Evolutionary conservation across 2,797 vertebrate species (phyloP).

Genomic region (Cygnus olor): DNA sequence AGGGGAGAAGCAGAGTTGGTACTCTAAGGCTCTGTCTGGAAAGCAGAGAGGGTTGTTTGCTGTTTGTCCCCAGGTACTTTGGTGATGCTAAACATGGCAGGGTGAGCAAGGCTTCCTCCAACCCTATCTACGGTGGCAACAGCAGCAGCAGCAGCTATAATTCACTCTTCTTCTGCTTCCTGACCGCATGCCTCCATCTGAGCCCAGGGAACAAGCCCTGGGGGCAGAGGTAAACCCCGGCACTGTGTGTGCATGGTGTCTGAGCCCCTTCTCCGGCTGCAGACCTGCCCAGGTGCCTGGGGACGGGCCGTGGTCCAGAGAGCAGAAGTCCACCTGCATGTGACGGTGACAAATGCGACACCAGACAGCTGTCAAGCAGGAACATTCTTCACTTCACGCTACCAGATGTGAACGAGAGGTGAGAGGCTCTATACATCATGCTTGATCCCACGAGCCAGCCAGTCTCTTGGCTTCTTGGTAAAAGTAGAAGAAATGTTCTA

Average conservation of each 20-base stretch:
- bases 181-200: not conserved
- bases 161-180: not conserved
- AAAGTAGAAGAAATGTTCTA: not conserved
- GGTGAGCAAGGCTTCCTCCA: not conserved
- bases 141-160: not conserved
- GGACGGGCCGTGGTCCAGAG: not conserved
- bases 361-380: not conserved
- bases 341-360: not conserved
- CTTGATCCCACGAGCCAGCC: not conserved
- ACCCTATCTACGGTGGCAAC: not conserved
- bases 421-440: not conserved
- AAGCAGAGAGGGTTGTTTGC: not conserved
- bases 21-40: not conserved
- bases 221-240: not conserved
- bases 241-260: accelerated
- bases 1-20: accelerated
- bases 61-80: not conserved
- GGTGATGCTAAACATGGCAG: not conserved
- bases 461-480: not conserved
- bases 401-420: not conserved
- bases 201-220: not conserved
- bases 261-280: not conserved
- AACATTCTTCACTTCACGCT: not conserved
- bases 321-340: not conserved
- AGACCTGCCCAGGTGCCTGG: not conserved